Evolutionary conservation across 2,113 vertebrate species (phyloP), one percentile per base, ranked within the genome.

Genomic region (Barnardius zonarius): DNA sequence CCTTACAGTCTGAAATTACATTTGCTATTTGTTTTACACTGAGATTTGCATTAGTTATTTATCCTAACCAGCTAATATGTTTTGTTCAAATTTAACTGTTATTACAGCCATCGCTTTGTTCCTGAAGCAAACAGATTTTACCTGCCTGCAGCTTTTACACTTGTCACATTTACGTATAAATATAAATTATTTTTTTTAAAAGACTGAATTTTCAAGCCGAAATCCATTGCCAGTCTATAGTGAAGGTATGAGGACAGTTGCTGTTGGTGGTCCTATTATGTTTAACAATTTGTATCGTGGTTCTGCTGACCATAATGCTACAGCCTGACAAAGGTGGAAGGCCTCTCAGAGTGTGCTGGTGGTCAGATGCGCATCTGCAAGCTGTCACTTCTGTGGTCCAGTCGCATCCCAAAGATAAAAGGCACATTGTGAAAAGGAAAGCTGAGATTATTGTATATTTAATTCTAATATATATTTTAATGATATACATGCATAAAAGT

Each of bases 301-400:
- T 74, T 31, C 46, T 30, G 1, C 27, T 81, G 77, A 19, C 64
- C 41, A 37, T 52, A 54, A 14, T 41, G 68, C 24, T 17, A 2
- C 61, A 77, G 49, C 25, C 23, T 2, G 3, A 11, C 2, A 3
- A 44, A 55, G 46, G n/a, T 67, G 30, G 57, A 69, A 70, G 51
- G 44, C 22, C 73, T n/a, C 49, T 51, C 55, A 8, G 41, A 13
- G 39, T 2, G 24, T 55, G 52, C 43, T 69, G 2, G 5, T 37
- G 17, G 7, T 41, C 20, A 13, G 18, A 17, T 3, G 3, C 0
- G 0, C 39, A 5, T 30, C 63, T 73, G 63, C 44, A 33, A 43
- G 44, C 70, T 83, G 28, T 48, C 3, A 1, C 46, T 93, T 57
- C 78, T 44, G 22, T n/a, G 4, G 24, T 15, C 2, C 43, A 17